Base-by-base conservation (phyloP, 2,113 vertebrate genomes). In the Nycticorax nycticorax region DNA sequence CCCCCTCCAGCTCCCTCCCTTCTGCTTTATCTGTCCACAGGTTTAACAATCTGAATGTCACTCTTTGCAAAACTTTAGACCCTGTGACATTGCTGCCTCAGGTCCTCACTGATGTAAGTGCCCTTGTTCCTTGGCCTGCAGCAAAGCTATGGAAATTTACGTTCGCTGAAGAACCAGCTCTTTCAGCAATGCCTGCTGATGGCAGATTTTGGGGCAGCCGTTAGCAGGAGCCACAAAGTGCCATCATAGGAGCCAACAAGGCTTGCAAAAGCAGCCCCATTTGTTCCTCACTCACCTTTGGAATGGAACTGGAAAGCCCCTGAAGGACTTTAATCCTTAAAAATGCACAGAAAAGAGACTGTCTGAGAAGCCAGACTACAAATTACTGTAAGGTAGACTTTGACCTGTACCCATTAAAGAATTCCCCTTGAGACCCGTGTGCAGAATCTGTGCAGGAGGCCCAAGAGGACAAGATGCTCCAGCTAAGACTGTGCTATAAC, bases 211-310 rank as follows among this genome's bases (percentile, higher is more conserved):
- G 21, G 28, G 28, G 32, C 12, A 78, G 50, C 15, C 7, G 2
- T 50, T 22, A 60, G 47, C 35, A 81, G 22, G 24, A 62, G 68
- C 14, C 45, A 76, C 22, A 55, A 68, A 52, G 11, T 50, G 28
- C 85, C 43, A 20, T 0, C 37, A 20, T 0, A 39, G 41, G 28
- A 82, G 26, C 81, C 43, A 59, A 24, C 7, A n/a, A 41, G 3
- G 16, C 28, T 52, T 52, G 23, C 8, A 50, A 78, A 84, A 82
- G 35, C 32, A 80, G 60, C 26, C 30, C n/a, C 10, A 2, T 48
- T 60, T 76, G 24, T 53, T 86, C 72, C 76, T 77, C 45, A 5
- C 27, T 78, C 27, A 56, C 30, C 16, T 80, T 57, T 55, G 63
- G 22, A 80, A 62, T 48, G 17, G 28, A 76, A 80, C 30, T 62